Conservation (phyloP, 2,888 invertebrate genomes). For the Chironomus riparius region DNA sequence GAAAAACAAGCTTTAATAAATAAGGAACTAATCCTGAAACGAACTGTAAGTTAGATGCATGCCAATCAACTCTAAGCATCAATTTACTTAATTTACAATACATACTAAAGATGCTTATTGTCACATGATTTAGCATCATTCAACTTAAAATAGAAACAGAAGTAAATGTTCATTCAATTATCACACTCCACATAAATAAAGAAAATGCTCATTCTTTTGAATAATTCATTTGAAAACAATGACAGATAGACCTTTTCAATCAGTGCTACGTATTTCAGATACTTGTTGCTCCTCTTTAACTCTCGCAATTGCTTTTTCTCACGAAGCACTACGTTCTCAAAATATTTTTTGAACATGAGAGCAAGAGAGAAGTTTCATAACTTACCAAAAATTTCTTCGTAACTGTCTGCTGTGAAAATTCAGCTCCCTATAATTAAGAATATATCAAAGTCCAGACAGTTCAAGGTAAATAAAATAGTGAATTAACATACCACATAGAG, state of each 20-base stretch:
- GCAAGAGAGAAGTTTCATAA: too few relatives aligned
- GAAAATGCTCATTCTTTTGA: background rate
- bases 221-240: slow-evolving; percentile 20
- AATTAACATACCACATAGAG: slow-evolving; percentile 46
- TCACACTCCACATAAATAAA: slow-evolving; percentile 18
- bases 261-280: background rate
- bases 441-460: background rate
- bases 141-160: too few relatives aligned
- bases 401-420: slow-evolving; percentile 67
- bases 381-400: slow-evolving; percentile 58
- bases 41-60: background rate
- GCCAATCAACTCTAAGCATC: background rate
- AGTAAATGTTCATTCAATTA: slow-evolving; percentile 6
- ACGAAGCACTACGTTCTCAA: background rate
- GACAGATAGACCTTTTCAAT: slow-evolving; percentile 2
- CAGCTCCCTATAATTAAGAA: slow-evolving; percentile 52
- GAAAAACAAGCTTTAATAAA: too few relatives aligned
- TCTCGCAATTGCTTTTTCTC: background rate
- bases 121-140: too few relatives aligned
- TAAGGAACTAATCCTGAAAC: too few relatives aligned
- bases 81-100: background rate
- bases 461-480: background rate
- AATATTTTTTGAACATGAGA: too few relatives aligned
- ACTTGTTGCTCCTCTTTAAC: background rate
- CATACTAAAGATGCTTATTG: too few relatives aligned